Evolutionary conservation across 2,888 invertebrate genomes (phyloP), one percentile per base, ranked within the genome.

Genomic region (Leptinotarsa tumamoca): DNA sequence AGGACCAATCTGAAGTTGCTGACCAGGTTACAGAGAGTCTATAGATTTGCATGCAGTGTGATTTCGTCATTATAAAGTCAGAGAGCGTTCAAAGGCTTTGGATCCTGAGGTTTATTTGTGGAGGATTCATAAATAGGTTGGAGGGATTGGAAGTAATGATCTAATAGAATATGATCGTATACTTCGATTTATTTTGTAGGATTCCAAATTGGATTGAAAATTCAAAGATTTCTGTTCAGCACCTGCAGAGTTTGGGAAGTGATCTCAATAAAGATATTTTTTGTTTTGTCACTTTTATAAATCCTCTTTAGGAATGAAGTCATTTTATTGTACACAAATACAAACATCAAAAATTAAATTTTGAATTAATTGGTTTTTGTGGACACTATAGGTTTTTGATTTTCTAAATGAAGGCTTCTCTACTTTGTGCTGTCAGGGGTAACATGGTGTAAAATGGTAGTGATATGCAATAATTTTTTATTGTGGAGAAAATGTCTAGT

Each of bases 1-100:
- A 84, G 84, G 85, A 85, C 84, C 85, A 86, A 85, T 80, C 78
- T 73, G 79, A 71, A 74, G 67, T 78, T 79, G 75, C 76, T 74
- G 79, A 72, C 76, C 76, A 76, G 72, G 75, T 79, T 72, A 73
- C 68, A 74, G 51, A 50, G 15, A 70, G 56, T 14, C 43, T 58
- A 50, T 23, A 70, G 61, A 43, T 43, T 43, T 49, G 70, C 23
- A 58, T 43, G 23, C 27, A 23, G 54, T 56, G 63, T 72, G 33
- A 72, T 68, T 17, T 21, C 54, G 43, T 58, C 23, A 71, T 58
- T 43, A 21, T 27, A 50, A 58, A 3, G 68, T 14, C n/a, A 21
- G 56, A 50, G 71, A 71, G 71, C 58, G 58, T 58, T 23, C 13
- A 17, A 67, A 50, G 43, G 67, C 33, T 56, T 58, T 56, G 18